Conservation (phyloP, 2,797 vertebrate genomes). For the Lepus oiostolus region DNA sequence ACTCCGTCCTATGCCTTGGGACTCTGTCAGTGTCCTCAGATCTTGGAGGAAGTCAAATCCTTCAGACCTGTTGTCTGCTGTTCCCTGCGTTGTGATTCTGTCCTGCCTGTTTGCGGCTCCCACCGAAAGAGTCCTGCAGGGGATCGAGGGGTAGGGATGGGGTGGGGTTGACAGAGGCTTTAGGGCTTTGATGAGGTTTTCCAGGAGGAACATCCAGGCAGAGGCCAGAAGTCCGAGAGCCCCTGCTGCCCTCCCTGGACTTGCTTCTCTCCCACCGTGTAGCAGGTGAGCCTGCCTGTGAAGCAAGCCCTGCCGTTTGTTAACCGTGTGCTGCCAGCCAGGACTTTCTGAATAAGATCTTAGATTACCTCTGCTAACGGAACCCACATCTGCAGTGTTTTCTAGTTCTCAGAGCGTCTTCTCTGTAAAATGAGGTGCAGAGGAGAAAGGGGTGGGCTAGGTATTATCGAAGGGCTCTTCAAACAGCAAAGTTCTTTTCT, state of each 20-base stretch:
- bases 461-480: neutral
- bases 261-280: neutral
- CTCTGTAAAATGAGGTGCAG: neutral
- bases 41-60: slow-evolving; percentile 18
- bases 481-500: neutral
- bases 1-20: neutral
- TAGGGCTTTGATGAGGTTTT: neutral
- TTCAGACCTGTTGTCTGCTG: neutral
- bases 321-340: neutral
- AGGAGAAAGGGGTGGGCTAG: neutral
- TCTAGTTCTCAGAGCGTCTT: slow-evolving; percentile 23
- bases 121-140: neutral
- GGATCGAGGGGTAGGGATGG: neutral
- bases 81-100: neutral
- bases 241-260: neutral
- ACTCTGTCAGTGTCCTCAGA: neutral
- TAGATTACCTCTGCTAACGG: neutral
- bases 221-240: neutral
- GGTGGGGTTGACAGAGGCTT: neutral
- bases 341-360: neutral
- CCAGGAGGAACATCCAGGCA: neutral
- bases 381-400: neutral
- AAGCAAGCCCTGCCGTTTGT: neutral
- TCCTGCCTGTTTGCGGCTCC: neutral
- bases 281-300: neutral